Base-by-base conservation (phyloP, 2,113 vertebrate genomes). In the Ictalurus furcatus region DNA sequence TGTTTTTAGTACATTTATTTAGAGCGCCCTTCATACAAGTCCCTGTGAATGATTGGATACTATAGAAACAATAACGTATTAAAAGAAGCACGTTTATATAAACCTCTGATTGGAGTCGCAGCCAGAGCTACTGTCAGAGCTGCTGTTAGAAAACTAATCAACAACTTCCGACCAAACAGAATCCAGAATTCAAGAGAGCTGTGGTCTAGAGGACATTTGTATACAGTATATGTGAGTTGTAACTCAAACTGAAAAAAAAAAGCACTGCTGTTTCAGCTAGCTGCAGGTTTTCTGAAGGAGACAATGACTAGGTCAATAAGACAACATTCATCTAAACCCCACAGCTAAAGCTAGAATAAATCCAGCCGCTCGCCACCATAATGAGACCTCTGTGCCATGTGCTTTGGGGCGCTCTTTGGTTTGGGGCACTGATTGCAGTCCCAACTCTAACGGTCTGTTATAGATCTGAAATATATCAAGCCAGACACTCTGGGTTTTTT, bases 391-490 rank as follows among this genome's bases (percentile, higher is more conserved):
- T 71, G 78, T 71, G 63, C 61, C 23, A 56, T 67, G 48, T 30
- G 81, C 65, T 56, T 84, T 13, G 6, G 80, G 11, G 79, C 21
- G 21, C 44, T 28, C 84, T 85, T 76, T 59, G 37, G 25, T 44
- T 61, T 16, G 48, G 37, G 44, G 48, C 40, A 87, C 81, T 25
- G 65, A 73, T 84, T 59, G 28, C 81, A 61, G 56, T n/a, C 16
- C 81, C n/a, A 63, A 40, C 79, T 71, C 48, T 71, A 83, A 71
- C 23, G 28, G 44, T 78, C 84, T 71, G 69, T 52, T 34, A 83
- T 56, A 81, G 69, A 88, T 73, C 40, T 44, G 89, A 84, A 85
- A 85, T 89, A 88, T 88, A 81, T 84, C 82, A 67, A 86, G 58
- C 48, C 23, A 54, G 90, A 79, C 90, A 88, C 71, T 74, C 14